These are phyloP conservation scores for Opisthograptis luteolata DNA, from an alignment of 2,888 invertebrate genomes.

Conservation along the genomic window DNA sequence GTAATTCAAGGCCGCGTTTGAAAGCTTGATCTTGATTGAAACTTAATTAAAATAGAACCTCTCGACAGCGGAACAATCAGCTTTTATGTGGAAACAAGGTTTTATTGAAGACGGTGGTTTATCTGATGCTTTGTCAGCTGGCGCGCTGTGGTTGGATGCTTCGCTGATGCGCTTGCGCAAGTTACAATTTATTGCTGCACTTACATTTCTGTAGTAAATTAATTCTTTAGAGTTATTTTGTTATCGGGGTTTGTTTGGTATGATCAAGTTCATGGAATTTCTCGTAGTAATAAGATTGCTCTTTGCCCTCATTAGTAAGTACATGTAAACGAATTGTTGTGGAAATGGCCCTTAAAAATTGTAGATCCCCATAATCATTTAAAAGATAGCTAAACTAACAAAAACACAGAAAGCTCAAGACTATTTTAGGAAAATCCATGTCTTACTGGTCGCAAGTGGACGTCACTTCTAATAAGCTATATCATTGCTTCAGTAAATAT, in stretches of 20 bases:
- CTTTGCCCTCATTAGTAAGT: no score
- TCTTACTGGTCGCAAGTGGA: no score
- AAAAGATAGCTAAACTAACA: no score
- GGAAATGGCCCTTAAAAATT: no score
- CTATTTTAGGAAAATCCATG: no score
- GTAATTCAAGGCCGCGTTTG: conserved; percentile 60
- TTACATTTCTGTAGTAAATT: no score
- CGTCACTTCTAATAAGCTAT: no score
- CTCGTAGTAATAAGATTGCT: neutral
- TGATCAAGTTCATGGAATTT: conserved; percentile 1
- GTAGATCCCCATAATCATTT: no score
- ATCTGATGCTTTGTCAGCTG: conserved; percentile 21
- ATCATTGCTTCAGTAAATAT: no score
- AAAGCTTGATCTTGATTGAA: conserved; percentile 53
- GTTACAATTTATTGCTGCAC: conserved; percentile 1
- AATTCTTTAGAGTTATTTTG: neutral
- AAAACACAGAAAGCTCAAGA: no score
- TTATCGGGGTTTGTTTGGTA: neutral
- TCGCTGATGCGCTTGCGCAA: conserved; percentile 19
- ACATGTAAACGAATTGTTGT: no score
- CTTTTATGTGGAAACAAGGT: conserved; percentile 27
- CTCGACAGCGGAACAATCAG: conserved; percentile 21
- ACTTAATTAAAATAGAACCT: conserved; percentile 48
- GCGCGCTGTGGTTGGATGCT: conserved; percentile 10
- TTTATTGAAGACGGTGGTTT: conserved; percentile 20